These are phyloP conservation scores for Helicolenus hilgendorfi DNA, from an alignment of 2,797 vertebrate species.

Conservation along the genomic window DNA sequence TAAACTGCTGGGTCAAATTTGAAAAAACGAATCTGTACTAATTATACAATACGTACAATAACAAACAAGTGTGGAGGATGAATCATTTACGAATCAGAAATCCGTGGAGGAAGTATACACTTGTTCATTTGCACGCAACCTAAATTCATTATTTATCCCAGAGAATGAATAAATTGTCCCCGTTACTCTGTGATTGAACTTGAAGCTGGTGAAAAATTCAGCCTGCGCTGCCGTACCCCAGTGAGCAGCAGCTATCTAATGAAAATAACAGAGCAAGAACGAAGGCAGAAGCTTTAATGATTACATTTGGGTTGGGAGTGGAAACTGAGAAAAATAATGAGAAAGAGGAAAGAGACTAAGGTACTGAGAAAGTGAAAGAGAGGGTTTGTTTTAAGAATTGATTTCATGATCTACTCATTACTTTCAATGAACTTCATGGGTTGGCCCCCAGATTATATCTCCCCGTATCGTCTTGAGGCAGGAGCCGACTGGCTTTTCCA, in stretches of 20 bases:
- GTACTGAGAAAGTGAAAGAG: not conserved
- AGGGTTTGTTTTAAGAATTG: constrained; percentile 16
- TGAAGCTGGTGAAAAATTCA: constrained; percentile 75
- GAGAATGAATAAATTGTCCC: constrained; percentile 80
- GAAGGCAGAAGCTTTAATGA: constrained; percentile 59
- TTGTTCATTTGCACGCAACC: constrained; percentile 76
- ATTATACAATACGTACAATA: constrained; percentile 36
- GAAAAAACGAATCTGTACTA: constrained; percentile 6
- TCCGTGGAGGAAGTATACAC: constrained; percentile 52
- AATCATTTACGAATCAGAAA: constrained; percentile 69
- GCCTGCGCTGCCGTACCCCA: constrained; percentile 34
- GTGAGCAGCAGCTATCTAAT: constrained; percentile 57
- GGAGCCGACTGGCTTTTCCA: not conserved
- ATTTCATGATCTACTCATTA: not conserved
- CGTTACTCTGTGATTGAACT: constrained; percentile 80
- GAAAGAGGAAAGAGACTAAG: not conserved
- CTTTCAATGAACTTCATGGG: constrained; percentile 1
- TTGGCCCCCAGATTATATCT: not conserved
- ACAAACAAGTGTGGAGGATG: constrained; percentile 60
- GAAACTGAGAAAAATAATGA: constrained; percentile 60
- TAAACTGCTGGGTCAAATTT: constrained; percentile 4
- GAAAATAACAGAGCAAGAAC: constrained; percentile 50
- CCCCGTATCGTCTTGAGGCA: not conserved
- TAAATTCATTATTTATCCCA: constrained; percentile 86
- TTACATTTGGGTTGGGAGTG: constrained; percentile 71